Conservation (phyloP, 2,888 invertebrate genomes). For the Phragmatobia fuliginosa region DNA sequence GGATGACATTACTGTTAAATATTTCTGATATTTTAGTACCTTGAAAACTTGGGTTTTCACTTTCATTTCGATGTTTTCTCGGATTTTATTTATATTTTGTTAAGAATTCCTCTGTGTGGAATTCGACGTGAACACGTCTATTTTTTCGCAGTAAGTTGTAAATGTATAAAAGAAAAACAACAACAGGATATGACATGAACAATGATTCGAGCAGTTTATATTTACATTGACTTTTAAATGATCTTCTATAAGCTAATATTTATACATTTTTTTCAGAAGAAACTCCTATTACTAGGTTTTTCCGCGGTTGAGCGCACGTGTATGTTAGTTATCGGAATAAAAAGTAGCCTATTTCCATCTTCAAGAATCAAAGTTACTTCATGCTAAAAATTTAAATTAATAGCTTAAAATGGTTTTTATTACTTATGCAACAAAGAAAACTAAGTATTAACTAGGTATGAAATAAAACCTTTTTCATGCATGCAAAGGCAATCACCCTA, state of each 20-base stretch:
- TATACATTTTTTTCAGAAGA: too few species aligned
- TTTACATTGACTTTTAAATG: constrained; percentile 11
- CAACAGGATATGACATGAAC: not conserved
- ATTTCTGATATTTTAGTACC: not conserved
- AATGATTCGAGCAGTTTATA: not conserved
- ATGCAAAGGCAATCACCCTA: not conserved
- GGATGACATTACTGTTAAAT: too few species aligned
- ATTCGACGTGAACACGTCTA: not conserved
- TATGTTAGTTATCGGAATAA: too few species aligned
- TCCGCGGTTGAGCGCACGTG: too few species aligned
- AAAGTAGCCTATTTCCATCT: too few species aligned
- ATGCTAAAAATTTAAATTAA: too few species aligned
- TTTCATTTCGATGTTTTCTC: not conserved
- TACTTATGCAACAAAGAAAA: too few species aligned
- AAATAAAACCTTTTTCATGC: too few species aligned
- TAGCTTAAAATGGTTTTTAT: too few species aligned
- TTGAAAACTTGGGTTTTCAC: too few species aligned
- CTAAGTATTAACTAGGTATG: not conserved
- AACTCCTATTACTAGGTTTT: not conserved
- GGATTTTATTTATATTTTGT: not conserved
- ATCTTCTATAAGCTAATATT: not conserved
- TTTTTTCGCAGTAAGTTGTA: not conserved
- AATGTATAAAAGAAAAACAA: not conserved
- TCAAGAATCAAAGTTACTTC: too few species aligned
- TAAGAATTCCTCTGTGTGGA: not conserved